Percentiles rank a stretch among this genome's conserved stretches.
Evolutionary conservation across 2,797 vertebrate species (phyloP).

Genomic region (Xyrichtys novacula): DNA sequence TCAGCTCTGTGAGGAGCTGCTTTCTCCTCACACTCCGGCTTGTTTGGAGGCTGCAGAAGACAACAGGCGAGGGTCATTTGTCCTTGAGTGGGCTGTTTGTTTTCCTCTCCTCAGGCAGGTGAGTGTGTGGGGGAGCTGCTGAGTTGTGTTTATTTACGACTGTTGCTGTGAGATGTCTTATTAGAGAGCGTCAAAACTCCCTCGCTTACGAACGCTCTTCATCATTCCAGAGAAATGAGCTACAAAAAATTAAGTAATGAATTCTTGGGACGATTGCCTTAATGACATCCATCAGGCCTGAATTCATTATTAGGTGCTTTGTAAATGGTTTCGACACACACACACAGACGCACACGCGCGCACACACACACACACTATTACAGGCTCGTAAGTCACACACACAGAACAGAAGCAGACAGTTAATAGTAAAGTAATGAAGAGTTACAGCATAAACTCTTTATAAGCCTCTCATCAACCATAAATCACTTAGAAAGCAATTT

Average conservation of each 20-base stretch:
- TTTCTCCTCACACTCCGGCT: constrained; percentile 7
- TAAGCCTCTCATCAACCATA: constrained; percentile 56
- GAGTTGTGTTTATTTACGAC: constrained; percentile 10
- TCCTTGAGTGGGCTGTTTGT: constrained; percentile 43
- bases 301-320: constrained; percentile 41
- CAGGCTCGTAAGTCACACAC: constrained; percentile 33
- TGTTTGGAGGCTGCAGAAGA: constrained; percentile 26
- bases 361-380: constrained; percentile 23
- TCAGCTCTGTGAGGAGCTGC: constrained; percentile 1
- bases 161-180: constrained; percentile 15
- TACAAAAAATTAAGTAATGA: constrained; percentile 21
- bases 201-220: background rate
- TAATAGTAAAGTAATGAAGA: constrained; percentile 68
- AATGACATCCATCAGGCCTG: constrained; percentile 44
- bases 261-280: constrained; percentile 21
- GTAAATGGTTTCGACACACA: constrained; percentile 33
- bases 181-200: constrained; percentile 16
- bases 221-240: background rate
- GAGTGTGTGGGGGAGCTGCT: constrained; percentile 33
- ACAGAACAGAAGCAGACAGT: constrained; percentile 42
- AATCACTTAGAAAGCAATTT: constrained; percentile 63
- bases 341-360: background rate
- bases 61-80: constrained; percentile 22
- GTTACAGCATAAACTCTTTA: constrained; percentile 65
- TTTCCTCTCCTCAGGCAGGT: constrained; percentile 37